A percentile compares a stretch with the other conserved stretches of the same genome.
phyloP scores from a whole-genome alignment of 2,797 vertebrate genomes.

The Lepus townsendii region DNA sequence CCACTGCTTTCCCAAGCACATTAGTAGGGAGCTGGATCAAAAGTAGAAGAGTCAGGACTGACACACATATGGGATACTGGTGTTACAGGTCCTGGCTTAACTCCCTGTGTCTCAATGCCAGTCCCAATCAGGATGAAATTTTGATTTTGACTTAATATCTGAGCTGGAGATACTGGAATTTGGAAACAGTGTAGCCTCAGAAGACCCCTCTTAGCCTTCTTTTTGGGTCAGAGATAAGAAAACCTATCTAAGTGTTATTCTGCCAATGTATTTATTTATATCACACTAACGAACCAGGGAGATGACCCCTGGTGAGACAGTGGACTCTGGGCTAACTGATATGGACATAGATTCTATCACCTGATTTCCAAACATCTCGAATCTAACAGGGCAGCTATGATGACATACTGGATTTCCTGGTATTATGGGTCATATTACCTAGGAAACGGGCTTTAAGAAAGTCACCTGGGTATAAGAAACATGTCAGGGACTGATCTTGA shows the following conservation, averaged over 20 bases:
- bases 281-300: neutral
- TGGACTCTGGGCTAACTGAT: neutral
- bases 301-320: neutral
- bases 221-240: neutral
- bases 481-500: neutral
- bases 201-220: neutral
- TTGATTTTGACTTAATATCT: neutral
- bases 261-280: neutral
- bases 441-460: neutral
- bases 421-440: neutral
- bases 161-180: neutral
- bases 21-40: too few species aligned
- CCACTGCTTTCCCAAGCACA: too few species aligned
- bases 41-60: too few species aligned
- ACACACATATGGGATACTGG: too few species aligned
- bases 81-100: too few species aligned
- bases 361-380: neutral
- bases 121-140: neutral
- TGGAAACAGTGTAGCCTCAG: neutral
- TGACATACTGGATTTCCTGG: neutral
- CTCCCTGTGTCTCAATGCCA: too few species aligned
- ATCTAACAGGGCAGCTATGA: neutral
- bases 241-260: neutral
- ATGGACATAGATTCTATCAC: neutral
- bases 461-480: neutral